These are phyloP conservation scores for Lymantria dispar DNA, from an alignment of 2,888 invertebrate species.

Conservation along the genomic window DNA sequence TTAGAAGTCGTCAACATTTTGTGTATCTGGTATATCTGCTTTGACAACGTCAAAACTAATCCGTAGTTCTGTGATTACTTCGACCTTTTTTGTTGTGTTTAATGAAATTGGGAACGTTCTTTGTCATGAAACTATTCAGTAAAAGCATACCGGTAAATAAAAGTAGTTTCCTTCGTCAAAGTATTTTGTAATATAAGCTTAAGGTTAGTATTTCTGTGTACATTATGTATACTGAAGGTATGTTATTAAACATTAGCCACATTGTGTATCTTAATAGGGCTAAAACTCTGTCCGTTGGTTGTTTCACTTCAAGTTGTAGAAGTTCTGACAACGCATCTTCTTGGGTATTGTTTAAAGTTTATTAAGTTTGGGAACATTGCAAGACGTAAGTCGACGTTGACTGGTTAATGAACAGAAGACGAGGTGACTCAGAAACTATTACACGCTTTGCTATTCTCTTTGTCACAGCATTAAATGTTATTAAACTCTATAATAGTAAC, in stretches of 20 bases:
- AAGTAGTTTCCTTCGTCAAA: slow-evolving; percentile 30
- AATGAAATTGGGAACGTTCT: slow-evolving; percentile 59
- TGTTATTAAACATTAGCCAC: slow-evolving; percentile 62
- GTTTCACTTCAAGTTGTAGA: slow-evolving; percentile 65
- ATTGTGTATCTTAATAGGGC: slow-evolving; percentile 69
- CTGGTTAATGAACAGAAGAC: slow-evolving; percentile 58
- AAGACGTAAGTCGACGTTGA: slow-evolving; percentile 66
- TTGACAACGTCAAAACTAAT: slow-evolving; percentile 72
- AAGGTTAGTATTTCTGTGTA: slow-evolving; percentile 20
- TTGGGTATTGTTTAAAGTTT: slow-evolving; percentile 76
- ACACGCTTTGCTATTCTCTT: slow-evolving; percentile 37
- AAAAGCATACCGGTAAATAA: slow-evolving; percentile 37
- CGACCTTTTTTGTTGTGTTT: slow-evolving; percentile 58
- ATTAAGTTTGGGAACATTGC: slow-evolving; percentile 72
- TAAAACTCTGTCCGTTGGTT: slow-evolving; percentile 58
- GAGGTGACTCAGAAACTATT: slow-evolving; percentile 41
- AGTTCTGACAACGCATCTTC: slow-evolving; percentile 77
- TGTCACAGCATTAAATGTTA: slow-evolving; percentile 16
- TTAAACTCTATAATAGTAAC: too few relatives aligned
- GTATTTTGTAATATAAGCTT: slow-evolving; percentile 33
- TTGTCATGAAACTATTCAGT: slow-evolving; percentile 52
- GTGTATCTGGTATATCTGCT: slow-evolving; percentile 71
- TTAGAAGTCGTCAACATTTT: slow-evolving; percentile 56
- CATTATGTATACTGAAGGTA: slow-evolving; percentile 32
- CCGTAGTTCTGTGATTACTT: slow-evolving; percentile 57